These are phyloP conservation scores for Colletes collaris DNA, from an alignment of 2,888 invertebrate genomes.

Conservation along the genomic window DNA sequence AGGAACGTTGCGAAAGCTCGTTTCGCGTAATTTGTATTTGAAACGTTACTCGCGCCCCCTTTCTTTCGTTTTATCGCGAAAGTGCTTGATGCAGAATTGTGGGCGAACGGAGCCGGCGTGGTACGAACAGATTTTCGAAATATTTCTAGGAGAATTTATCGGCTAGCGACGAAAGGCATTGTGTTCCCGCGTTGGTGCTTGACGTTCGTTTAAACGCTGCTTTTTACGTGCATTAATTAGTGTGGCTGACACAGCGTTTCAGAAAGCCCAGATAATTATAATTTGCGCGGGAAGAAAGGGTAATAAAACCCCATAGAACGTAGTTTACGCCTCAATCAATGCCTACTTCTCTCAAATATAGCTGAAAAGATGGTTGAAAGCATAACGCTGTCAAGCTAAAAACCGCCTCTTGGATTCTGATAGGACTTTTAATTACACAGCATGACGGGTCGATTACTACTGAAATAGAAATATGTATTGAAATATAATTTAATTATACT, in stretches of 20 bases:
- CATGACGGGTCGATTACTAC: too few relatives aligned
- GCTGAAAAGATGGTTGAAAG: too few relatives aligned
- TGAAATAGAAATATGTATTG: too few relatives aligned
- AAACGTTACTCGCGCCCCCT: neutral
- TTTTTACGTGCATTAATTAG: constrained; percentile 13
- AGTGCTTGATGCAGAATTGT: neutral
- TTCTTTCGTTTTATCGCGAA: neutral
- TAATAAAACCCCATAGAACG: neutral
- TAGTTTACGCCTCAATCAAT: neutral
- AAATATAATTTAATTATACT: too few relatives aligned
- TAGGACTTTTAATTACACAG: too few relatives aligned
- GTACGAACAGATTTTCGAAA: constrained; percentile 6
- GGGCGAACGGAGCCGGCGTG: neutral
- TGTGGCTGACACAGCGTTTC: neutral
- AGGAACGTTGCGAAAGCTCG: neutral
- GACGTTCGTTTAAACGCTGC: neutral
- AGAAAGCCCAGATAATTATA: neutral
- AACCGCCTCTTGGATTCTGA: too few relatives aligned
- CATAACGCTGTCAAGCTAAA: too few relatives aligned
- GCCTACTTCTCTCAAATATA: too few relatives aligned
- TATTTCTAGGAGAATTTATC: neutral
- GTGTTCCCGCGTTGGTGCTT: too few relatives aligned
- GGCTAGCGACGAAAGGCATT: neutral
- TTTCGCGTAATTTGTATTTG: constrained; percentile 19
- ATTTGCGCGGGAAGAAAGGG: neutral